phyloP scores from a whole-genome alignment of 2,888 invertebrate genomes.

The Chrysolina oricalcia region DNA sequence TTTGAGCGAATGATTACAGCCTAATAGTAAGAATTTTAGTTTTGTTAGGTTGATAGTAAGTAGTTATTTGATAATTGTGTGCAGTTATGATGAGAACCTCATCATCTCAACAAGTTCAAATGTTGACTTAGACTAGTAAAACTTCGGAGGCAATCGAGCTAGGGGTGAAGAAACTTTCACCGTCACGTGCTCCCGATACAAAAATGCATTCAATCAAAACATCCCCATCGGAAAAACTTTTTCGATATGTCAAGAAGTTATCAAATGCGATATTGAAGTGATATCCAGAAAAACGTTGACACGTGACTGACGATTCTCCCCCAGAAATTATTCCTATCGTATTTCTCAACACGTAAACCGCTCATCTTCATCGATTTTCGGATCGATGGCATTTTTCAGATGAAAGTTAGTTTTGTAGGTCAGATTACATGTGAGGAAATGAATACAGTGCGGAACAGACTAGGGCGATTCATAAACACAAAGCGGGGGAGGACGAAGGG shows the following conservation, averaged over 20 bases:
- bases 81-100: no score
- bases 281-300: conserved; percentile 64
- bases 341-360: conserved; percentile 59
- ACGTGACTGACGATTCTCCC: conserved; percentile 56
- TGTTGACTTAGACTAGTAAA: no score
- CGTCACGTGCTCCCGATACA: conserved; percentile 13
- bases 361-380: conserved; percentile 55
- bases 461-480: conserved; percentile 6
- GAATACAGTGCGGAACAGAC: not conserved
- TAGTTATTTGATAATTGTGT: no score
- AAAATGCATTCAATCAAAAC: conserved; percentile 20
- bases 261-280: conserved; percentile 63
- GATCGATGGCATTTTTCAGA: conserved; percentile 55
- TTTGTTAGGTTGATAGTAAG: no score
- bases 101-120: no score
- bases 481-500: not conserved
- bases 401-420: conserved; percentile 53
- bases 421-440: conserved; percentile 44
- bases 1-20: no score
- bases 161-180: no score
- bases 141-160: no score
- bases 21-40: no score
- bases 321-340: conserved; percentile 48
- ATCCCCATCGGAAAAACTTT: conserved; percentile 55
- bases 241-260: conserved; percentile 65